Conservation (phyloP, 2,888 invertebrate genomes). For the Orthonevra nobilis region DNA sequence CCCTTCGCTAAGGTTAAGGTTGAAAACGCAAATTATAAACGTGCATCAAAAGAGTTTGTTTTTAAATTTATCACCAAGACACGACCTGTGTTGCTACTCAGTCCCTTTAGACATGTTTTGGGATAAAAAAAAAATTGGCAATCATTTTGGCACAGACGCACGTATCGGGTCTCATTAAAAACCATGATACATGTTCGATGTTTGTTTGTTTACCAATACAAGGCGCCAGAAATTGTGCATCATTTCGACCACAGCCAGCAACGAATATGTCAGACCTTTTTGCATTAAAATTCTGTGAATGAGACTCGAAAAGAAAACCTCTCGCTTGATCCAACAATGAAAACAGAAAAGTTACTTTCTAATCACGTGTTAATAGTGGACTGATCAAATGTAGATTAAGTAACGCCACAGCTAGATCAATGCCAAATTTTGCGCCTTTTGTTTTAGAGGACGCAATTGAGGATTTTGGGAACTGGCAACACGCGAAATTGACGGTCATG, state of each 20-base stretch:
- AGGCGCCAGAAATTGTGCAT: constrained; percentile 11
- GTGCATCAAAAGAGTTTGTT: too few species aligned
- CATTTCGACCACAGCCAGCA: constrained; percentile 1
- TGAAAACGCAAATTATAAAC: too few species aligned
- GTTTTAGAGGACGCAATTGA: neutral
- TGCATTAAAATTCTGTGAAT: neutral
- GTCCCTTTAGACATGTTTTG: too few species aligned
- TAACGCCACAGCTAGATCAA: constrained; percentile 10
- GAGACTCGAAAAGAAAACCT: constrained; percentile 2
- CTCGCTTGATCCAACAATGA: neutral
- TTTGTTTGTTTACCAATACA: neutral
- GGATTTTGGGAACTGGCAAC: too few species aligned
- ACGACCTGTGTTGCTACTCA: too few species aligned
- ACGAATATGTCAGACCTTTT: neutral
- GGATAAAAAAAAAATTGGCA: too few species aligned
- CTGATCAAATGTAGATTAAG: constrained; percentile 1
- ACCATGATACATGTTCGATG: neutral
- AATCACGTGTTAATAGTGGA: neutral
- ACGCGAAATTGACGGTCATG: too few species aligned
- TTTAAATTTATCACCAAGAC: too few species aligned
- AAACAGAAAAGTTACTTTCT: constrained; percentile 33
- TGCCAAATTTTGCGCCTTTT: too few species aligned
- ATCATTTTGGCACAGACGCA: neutral
- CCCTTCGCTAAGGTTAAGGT: too few species aligned
- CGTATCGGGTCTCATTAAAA: neutral